Percentiles rank a stretch among this genome's conserved stretches.
Evolutionary conservation across 2,113 vertebrate species (phyloP).

Genomic region (Harpagus bidentatus): DNA sequence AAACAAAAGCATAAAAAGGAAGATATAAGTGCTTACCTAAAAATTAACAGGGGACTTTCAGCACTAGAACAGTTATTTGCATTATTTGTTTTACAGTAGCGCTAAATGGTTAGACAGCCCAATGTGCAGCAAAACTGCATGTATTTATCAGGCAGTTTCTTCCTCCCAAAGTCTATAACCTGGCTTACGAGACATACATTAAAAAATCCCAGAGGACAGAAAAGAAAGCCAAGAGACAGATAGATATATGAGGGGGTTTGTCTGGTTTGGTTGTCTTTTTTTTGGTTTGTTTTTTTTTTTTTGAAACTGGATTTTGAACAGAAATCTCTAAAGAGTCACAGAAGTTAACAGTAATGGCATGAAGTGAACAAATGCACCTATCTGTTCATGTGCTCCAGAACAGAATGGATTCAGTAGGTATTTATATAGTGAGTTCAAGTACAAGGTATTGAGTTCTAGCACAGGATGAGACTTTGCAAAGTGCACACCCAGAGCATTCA

Average conservation of each 20-base stretch:
- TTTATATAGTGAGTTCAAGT: background rate
- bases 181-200: background rate
- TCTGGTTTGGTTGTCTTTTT: background rate
- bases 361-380: background rate
- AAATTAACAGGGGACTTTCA: background rate
- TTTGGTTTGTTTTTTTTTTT: background rate
- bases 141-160: background rate
- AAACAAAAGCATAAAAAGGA: background rate
- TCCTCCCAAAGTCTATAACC: background rate
- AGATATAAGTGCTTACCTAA: background rate
- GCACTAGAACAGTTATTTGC: background rate
- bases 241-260: background rate
- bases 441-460: background rate
- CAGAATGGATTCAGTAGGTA: background rate
- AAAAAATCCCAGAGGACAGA: slow-evolving; percentile 4
- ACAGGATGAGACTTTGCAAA: background rate
- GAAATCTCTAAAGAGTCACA: background rate
- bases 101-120: background rate
- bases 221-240: slow-evolving; percentile 7
- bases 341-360: background rate
- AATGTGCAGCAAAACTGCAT: background rate
- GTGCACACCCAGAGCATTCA: background rate
- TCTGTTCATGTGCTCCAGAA: background rate
- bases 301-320: background rate
- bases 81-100: background rate